Conservation (phyloP, 2,888 invertebrate genomes). For the Operophtera brumata region DNA sequence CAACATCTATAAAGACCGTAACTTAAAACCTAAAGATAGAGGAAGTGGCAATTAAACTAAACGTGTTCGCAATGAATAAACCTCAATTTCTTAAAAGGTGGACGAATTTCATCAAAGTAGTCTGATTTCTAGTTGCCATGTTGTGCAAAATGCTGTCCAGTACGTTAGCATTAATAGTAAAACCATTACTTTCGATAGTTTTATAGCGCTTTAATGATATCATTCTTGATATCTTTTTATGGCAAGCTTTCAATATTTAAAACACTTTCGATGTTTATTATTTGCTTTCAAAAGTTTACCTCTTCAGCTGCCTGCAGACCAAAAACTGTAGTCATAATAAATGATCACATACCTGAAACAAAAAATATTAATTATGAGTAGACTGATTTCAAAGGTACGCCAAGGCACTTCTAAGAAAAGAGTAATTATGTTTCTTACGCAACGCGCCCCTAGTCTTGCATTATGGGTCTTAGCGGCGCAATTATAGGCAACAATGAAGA, state of each 20-base stretch:
- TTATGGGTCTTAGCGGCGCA: constrained; percentile 12
- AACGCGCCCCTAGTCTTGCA: constrained; percentile 20
- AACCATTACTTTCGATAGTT: constrained; percentile 24
- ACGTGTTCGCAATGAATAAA: constrained; percentile 53
- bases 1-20: constrained; percentile 54
- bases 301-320: background rate
- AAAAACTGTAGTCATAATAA: constrained; percentile 11
- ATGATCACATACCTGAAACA: constrained; percentile 21
- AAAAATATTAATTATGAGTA: constrained; percentile 9
- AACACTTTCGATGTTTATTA: constrained; percentile 8
- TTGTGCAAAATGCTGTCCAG: constrained; percentile 25
- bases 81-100: constrained; percentile 43
- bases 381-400: constrained; percentile 7
- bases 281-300: constrained; percentile 13
- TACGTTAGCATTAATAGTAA: constrained; percentile 22
- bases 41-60: constrained; percentile 60
- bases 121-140: constrained; percentile 25
- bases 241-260: constrained; percentile 10
- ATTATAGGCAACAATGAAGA: constrained; percentile 24
- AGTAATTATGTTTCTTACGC: constrained; percentile 20
- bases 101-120: constrained; percentile 33
- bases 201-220: constrained; percentile 16
- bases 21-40: constrained; percentile 52
- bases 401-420: background rate
- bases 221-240: constrained; percentile 13